These are phyloP conservation scores for Lasius fuliginosus DNA, from an alignment of 2,888 invertebrate species.

Conservation along the genomic window DNA sequence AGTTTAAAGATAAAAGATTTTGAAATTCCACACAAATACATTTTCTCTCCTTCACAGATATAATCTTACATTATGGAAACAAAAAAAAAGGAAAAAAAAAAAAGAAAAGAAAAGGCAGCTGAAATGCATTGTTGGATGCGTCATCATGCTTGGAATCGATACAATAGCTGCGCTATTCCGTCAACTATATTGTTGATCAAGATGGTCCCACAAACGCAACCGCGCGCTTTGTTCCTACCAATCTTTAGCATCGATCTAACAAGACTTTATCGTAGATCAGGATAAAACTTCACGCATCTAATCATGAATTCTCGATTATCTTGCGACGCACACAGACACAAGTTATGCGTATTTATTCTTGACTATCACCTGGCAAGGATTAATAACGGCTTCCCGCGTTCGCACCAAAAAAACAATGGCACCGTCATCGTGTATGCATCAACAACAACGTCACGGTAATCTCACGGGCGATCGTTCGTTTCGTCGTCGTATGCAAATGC, in stretches of 20 bases:
- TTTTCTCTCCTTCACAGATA: background rate
- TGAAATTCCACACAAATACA: background rate
- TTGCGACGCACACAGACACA: background rate
- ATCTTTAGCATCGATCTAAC: conserved; percentile 22
- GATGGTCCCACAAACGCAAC: background rate
- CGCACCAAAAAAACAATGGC: conserved; percentile 45
- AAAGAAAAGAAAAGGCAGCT: background rate
- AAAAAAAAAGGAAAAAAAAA: background rate
- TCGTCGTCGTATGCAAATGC: conserved; percentile 68
- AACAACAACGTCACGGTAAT: conserved; percentile 36
- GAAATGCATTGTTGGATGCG: background rate
- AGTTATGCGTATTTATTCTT: conserved; percentile 37
- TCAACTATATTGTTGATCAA: conserved; percentile 13
- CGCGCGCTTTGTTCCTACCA: background rate
- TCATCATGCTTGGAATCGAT: background rate
- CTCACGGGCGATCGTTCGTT: conserved; percentile 58
- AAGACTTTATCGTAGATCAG: conserved; percentile 27
- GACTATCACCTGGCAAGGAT: conserved; percentile 16
- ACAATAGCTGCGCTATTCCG: background rate
- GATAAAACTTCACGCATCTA: conserved; percentile 25
- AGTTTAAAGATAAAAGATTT: background rate
- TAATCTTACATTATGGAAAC: background rate
- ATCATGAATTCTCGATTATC: conserved; percentile 17
- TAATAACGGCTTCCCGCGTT: background rate
- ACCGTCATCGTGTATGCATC: conserved; percentile 1